Base-by-base conservation (phyloP, 1,140 invertebrate species). In the Zelostemma sp. region DNA sequence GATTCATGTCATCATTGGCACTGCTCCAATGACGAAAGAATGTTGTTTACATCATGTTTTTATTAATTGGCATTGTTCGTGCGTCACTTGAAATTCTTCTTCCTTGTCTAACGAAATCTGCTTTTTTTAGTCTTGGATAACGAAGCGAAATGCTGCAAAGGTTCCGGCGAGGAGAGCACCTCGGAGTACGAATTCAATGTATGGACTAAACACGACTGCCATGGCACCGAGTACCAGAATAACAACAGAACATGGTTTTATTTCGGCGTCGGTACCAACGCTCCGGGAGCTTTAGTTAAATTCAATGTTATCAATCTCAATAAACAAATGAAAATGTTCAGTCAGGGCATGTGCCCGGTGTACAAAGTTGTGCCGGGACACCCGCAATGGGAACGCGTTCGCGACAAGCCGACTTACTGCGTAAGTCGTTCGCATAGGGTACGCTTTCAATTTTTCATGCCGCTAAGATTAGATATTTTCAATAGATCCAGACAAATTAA, bases 241-340 rank as follows among this genome's bases (percentile, higher is more conserved):
- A 91, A 90, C 15, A 96, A 96, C 78, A 88, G 94, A 63, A 95
- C 95, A 1, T 97, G 96, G 96, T 97, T 97, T 86, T 92, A 95
- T 79, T 97, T 97, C 89, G 93, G 93, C n/a, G 85, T 97, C 25
- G 88, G 88, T 82, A 87, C 86, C 1, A 76, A 76, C 64, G 70
- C n/a, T 35, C 85, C 88, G 11, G 86, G 85, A 55, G 79, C 85
- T 16, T 73, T 88, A 67, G 89, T 96, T 28, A 92, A 92, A 81
- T 87, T 97, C 51, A 96, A 96, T 79, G 87, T 97, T 31, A 89
- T 95, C 76, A 95, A 97, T 85, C 82, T 97, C 54, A 97, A 97
- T 83, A 91, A 92, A 73, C 95, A 97, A 87, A 90, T 91, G 15
- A 96, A 95, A 85, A 91, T 97, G 86, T 97, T 94, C 75, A 93